Conservation (phyloP, 2,888 invertebrate genomes). For the Adineta ricciae region DNA sequence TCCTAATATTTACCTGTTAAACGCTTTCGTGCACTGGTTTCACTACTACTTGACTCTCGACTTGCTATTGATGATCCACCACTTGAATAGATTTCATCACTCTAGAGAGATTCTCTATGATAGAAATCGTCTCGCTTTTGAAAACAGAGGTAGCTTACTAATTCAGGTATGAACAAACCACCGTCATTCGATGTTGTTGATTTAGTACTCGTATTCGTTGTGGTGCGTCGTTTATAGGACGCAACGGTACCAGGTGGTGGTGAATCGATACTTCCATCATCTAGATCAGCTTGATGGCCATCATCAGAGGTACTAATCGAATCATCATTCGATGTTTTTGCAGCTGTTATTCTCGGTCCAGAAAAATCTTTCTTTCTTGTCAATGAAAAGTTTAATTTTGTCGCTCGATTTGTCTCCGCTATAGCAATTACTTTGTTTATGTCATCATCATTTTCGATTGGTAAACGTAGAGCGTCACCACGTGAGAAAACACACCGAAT, state of each 20-base stretch:
- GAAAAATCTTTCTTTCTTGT: not conserved
- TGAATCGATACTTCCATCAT: not conserved
- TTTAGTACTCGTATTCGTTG: not conserved
- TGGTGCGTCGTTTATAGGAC: not conserved
- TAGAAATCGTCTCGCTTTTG: not conserved
- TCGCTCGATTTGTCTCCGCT: not conserved
- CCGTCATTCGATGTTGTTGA: not conserved
- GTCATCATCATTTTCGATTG: not conserved
- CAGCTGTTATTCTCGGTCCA: not conserved
- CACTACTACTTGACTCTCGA: constrained; percentile 14
- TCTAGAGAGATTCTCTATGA: not conserved
- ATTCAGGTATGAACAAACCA: not conserved
- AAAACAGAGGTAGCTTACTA: not conserved
- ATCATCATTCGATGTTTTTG: not conserved
- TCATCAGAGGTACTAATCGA: not conserved
- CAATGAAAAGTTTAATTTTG: not conserved
- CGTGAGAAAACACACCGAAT: constrained; percentile 20
- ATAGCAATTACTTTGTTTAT: not conserved
- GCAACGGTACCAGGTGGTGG: constrained; percentile 3
- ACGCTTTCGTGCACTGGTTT: not conserved
- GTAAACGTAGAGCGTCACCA: not conserved
- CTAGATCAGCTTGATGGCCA: not conserved
- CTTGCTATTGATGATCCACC: not conserved
- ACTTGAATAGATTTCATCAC: not conserved
- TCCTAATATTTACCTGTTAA: not conserved